phyloP scores from a whole-genome alignment of 1,140 invertebrate genomes.

The Aphelenchoides besseyi region DNA sequence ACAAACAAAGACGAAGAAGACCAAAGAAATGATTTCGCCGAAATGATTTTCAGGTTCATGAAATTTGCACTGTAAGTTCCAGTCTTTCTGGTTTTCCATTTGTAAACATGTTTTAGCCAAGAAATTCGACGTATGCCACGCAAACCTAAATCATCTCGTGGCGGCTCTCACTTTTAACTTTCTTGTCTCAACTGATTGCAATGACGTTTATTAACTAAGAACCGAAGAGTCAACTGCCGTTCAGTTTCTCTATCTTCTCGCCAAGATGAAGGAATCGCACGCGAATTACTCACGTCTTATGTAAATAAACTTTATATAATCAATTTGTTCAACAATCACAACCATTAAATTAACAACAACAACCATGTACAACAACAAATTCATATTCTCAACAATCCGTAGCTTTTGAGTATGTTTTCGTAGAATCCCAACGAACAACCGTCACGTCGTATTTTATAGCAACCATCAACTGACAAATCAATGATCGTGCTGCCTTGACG shows the following conservation, averaged over 20 bases:
- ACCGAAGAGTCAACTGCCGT: no score
- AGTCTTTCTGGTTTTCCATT: slow-evolving; percentile 14
- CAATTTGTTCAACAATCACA: slow-evolving; percentile 6
- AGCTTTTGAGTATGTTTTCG: slow-evolving; percentile 4
- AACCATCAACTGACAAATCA: slow-evolving; percentile 14
- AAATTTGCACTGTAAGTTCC: slow-evolving; percentile 36
- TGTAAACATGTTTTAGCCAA: slow-evolving; percentile 22
- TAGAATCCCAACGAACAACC: background rate
- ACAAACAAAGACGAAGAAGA: slow-evolving; percentile 24
- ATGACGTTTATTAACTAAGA: no score
- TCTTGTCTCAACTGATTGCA: slow-evolving; percentile 6
- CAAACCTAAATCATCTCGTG: slow-evolving; percentile 19
- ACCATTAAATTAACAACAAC: background rate
- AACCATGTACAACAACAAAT: background rate
- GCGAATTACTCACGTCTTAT: slow-evolving; percentile 4
- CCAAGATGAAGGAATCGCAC: no score
- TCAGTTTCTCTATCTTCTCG: no score
- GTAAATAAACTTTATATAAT: slow-evolving; percentile 7
- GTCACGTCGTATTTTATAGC: background rate
- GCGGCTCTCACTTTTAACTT: background rate
- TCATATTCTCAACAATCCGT: background rate
- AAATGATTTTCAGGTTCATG: slow-evolving; percentile 23
- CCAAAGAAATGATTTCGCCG: slow-evolving; percentile 20
- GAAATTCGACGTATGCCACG: slow-evolving; percentile 29
- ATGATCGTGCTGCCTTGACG: slow-evolving; percentile 15